A percentile compares a stretch with the other conserved stretches of the same genome.
Evolutionary conservation across 2,888 invertebrate genomes (phyloP).

Genomic region (Cantharis nigra): DNA sequence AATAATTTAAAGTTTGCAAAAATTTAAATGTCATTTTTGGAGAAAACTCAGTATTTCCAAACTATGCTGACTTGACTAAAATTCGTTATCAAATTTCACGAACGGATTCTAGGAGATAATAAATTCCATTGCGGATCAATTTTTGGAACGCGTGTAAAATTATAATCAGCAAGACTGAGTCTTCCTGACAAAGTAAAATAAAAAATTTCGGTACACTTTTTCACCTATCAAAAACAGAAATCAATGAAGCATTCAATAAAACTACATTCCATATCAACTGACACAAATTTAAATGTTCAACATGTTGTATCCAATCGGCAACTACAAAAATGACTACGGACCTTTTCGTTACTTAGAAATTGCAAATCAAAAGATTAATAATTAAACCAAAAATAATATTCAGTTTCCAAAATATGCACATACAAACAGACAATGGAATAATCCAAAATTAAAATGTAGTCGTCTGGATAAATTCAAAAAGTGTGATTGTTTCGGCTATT

Average conservation of each 20-base stretch:
- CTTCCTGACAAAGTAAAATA: background rate
- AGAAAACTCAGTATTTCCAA: background rate
- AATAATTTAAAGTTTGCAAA: background rate
- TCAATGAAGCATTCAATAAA: background rate
- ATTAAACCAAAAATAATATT: background rate
- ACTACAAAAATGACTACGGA: background rate
- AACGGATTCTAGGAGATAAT: background rate
- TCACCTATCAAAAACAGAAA: background rate
- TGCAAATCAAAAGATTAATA: background rate
- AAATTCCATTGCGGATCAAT: background rate
- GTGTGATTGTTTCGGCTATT: background rate
- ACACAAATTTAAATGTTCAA: constrained; percentile 1
- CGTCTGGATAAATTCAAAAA: background rate
- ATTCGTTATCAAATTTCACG: background rate
- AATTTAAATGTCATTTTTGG: background rate
- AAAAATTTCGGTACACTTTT: background rate
- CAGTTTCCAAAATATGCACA: background rate
- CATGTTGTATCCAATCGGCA: background rate
- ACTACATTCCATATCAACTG: background rate
- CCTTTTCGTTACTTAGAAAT: background rate
- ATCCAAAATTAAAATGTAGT: background rate
- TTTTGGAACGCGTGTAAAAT: background rate
- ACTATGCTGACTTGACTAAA: background rate
- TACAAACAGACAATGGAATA: background rate
- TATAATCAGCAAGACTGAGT: background rate